Evolutionary conservation across 1,140 invertebrate genomes (phyloP).

Genomic region (Penaeus japonicus): DNA sequence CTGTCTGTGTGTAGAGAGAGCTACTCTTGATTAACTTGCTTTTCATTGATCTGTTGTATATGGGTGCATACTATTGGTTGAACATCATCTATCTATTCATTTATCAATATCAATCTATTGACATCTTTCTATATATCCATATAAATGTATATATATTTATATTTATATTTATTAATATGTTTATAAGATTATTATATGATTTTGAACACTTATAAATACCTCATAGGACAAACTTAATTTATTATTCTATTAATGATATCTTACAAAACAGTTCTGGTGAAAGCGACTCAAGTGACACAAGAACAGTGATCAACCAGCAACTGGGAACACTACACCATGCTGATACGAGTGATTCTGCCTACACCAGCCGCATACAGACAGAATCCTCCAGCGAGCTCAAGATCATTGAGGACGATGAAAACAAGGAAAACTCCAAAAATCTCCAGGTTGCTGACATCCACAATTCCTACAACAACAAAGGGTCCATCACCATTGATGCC

Average conservation of each 20-base stretch:
- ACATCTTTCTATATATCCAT: too few species aligned
- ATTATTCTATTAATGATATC: too few species aligned
- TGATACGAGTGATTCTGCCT: conserved; percentile 2
- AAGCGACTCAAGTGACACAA: conserved; percentile 59
- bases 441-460: neutral
- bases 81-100: too few species aligned
- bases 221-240: neutral
- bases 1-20: neutral
- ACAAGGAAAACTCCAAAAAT: conserved; percentile 32
- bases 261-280: conserved; percentile 51
- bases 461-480: conserved; percentile 27
- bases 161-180: too few species aligned
- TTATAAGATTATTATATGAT: too few species aligned
- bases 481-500: conserved; percentile 10
- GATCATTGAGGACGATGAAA: conserved; percentile 42
- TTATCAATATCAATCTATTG: too few species aligned
- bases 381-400: conserved; percentile 30
- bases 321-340: conserved; percentile 19
- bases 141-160: too few species aligned
- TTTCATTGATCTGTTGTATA: too few species aligned
- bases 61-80: too few species aligned
- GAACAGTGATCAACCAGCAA: conserved; percentile 56
- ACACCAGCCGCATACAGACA: neutral
- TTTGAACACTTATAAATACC: neutral
- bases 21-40: too few species aligned